phyloP scores from a whole-genome alignment of 1,140 invertebrate genomes.

The Aphelenchoides besseyi region DNA sequence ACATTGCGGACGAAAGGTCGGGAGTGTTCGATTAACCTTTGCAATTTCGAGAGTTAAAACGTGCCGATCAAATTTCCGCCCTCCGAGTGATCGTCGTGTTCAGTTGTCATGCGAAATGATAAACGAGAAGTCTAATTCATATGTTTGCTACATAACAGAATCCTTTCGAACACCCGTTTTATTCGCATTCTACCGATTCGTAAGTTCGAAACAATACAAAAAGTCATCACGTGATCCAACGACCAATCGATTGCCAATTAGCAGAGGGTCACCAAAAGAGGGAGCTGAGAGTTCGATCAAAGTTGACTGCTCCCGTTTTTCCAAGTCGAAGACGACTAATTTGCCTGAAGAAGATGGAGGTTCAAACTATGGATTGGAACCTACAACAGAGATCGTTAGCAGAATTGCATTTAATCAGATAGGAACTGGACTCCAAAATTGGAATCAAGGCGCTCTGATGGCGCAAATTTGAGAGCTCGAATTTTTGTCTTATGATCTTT shows the following conservation, averaged over 20 bases:
- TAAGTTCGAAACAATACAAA: neutral
- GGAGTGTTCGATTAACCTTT: neutral
- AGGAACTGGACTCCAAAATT: too few relatives aligned
- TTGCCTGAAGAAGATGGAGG: neutral
- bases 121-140: neutral
- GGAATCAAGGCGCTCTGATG: neutral
- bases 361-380: neutral
- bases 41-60: too few relatives aligned
- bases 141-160: too few relatives aligned
- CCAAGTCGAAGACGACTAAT: neutral
- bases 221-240: neutral
- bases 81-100: neutral
- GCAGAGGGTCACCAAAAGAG: conserved; percentile 6
- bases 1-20: neutral
- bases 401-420: neutral
- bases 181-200: neutral
- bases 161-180: neutral
- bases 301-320: too few relatives aligned
- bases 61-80: conserved; percentile 2
- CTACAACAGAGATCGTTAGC: neutral
- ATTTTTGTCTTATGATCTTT: neutral
- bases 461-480: neutral
- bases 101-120: neutral
- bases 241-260: neutral
- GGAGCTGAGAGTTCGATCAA: neutral